Evolutionary conservation across 1,140 invertebrate genomes (phyloP), one percentile per base, ranked within the genome.

Genomic region (Harpegnathos saltator): DNA sequence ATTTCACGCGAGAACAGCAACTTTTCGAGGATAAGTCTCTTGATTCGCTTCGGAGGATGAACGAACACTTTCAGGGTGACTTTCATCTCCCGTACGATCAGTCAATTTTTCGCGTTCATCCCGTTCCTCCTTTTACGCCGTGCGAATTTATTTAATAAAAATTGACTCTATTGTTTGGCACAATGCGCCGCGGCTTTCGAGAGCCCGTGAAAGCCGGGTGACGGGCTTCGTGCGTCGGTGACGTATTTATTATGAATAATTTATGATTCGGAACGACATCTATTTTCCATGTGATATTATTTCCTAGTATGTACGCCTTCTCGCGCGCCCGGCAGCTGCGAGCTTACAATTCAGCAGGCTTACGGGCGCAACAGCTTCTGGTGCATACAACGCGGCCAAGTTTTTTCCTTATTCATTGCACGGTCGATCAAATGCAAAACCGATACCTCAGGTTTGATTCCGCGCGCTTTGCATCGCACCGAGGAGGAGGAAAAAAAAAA

Each of bases 371-470:
- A 80, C 75, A 80, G 75, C 54, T 71, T 59, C 52, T 52, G 75
- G 58, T 80, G 38, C 63, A 80, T 71, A 56, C 50, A 71, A 80
- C 52, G 62, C 74, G 75, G 66, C 65, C 75, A 80, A 69, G 75
- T 80, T 80, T 80, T 80, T 80, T 80, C 65, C 65, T 80, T 80
- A 80, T 80, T 80, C 75, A 80, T 80, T 69, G 65, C 75, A 80
- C 75, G 65, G 63, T 80, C 71, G 75, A 80, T 80, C 75, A 80
- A 80, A 80, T 80, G 75, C 75, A 69, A 80, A 80, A 65, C 75
- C 75, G 65, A 80, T 80, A 80, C 65, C 24, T 80, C 50, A 38
- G 58, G 65, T 80, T 80, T 38, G 22, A 80, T 80, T 80, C 65
- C 75, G 52, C 65, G 75, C 75, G 54, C 26, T 69, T 80, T 80